phyloP scores from a whole-genome alignment of 2,797 vertebrate genomes.

The Sebastes oblongus region DNA sequence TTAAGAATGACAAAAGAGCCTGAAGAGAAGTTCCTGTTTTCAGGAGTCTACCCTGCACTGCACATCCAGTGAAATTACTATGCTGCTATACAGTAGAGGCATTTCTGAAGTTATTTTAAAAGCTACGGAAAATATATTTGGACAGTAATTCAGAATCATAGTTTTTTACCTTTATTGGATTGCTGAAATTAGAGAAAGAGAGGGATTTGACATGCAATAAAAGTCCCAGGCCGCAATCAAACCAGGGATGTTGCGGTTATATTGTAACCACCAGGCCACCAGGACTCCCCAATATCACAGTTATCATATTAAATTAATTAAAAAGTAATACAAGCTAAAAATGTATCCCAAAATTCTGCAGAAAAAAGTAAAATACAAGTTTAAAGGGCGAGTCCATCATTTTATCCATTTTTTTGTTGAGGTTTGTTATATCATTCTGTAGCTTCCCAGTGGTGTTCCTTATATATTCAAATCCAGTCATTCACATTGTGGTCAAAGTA shows the following conservation, averaged over 20 bases:
- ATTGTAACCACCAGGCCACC: background rate
- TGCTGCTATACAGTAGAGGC: too few species aligned
- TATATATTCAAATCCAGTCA: background rate
- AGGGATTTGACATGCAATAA: background rate
- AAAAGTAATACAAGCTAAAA: background rate
- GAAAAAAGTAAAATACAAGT: too few species aligned
- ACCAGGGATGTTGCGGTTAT: background rate
- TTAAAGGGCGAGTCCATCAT: too few species aligned
- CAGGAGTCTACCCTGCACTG: too few species aligned
- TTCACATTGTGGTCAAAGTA: background rate
- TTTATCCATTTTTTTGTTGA: too few species aligned
- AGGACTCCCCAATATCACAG: background rate
- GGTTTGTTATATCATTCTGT: background rate
- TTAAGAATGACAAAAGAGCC: background rate
- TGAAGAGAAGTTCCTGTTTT: background rate
- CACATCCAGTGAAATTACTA: too few species aligned
- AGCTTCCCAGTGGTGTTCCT: background rate
- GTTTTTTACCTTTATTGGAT: background rate
- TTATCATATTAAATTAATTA: background rate
- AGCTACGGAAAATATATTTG: too few species aligned
- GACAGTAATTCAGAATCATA: too few species aligned
- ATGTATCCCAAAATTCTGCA: too few species aligned
- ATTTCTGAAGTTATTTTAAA: too few species aligned
- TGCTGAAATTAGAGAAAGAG: background rate
- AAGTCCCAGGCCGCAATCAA: too few species aligned